phyloP scores from a whole-genome alignment of 2,888 invertebrate species.

The Diaprepes abbreviatus region DNA sequence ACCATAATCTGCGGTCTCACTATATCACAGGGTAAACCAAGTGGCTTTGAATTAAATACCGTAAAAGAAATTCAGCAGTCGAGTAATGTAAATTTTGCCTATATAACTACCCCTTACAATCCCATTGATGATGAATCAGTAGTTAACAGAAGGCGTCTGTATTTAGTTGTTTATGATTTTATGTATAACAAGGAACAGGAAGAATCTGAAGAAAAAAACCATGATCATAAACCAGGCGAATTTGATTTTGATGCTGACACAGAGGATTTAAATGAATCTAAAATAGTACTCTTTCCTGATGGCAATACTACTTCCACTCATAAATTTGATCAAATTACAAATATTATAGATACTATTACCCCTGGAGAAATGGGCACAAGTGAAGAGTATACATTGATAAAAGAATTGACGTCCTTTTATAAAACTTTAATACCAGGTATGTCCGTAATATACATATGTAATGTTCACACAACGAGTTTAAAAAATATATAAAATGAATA shows the following conservation, averaged over 20 bases:
- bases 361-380: constrained; percentile 49
- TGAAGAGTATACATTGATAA: constrained; percentile 54
- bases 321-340: constrained; percentile 43
- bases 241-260: constrained; percentile 47
- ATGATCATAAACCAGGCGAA: constrained; percentile 49
- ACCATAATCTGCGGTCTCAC: constrained; percentile 70
- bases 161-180: constrained; percentile 79
- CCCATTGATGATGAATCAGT: neutral
- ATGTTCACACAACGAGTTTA: no score
- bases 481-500: no score
- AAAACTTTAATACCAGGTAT: constrained; percentile 66
- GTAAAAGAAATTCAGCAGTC: neutral
- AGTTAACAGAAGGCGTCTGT: constrained; percentile 63
- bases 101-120: neutral
- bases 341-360: constrained; percentile 49
- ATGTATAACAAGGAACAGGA: constrained; percentile 74
- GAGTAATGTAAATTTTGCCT: neutral
- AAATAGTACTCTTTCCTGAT: constrained; percentile 20
- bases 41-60: constrained; percentile 18
- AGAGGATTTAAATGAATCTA: constrained; percentile 11
- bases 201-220: constrained; percentile 61
- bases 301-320: constrained; percentile 4
- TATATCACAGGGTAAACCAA: constrained; percentile 32
- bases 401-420: constrained; percentile 61
- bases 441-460: no score